Conservation (phyloP, 1,140 invertebrate genomes). For the Pogonus chalceus region DNA sequence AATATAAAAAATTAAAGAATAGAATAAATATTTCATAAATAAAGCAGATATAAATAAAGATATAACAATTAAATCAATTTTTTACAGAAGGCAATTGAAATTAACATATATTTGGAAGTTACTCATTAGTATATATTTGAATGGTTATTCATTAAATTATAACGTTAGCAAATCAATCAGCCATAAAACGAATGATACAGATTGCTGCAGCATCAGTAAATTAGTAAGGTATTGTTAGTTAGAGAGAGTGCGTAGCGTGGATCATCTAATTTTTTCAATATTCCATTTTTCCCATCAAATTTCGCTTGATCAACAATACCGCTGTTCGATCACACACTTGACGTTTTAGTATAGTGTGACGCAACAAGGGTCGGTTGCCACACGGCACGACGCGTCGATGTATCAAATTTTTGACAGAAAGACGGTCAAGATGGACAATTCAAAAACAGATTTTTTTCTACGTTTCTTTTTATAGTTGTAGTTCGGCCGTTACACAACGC, state of each 20-base stretch:
- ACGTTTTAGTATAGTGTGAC: not conserved
- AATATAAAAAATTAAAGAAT: too few relatives aligned
- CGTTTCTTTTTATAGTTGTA: not conserved
- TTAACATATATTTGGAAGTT: not conserved
- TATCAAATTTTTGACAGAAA: not conserved
- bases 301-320: not conserved
- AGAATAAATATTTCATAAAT: too few relatives aligned
- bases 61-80: too few relatives aligned
- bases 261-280: not conserved
- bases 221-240: not conserved
- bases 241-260: not conserved
- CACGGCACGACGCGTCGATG: not conserved
- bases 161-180: not conserved
- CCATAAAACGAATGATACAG: too few relatives aligned
- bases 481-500: not conserved
- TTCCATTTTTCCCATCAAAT: not conserved
- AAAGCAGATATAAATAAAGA: too few relatives aligned
- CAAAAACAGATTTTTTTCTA: not conserved
- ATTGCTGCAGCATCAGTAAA: not conserved
- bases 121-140: not conserved
- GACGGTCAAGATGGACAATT: slow-evolving; percentile 2
- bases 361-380: not conserved
- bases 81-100: not conserved
- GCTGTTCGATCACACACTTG: not conserved
- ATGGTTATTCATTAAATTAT: not conserved